phyloP scores from a whole-genome alignment of 2,888 invertebrate species.

The Cremastobaeus sp. region DNA sequence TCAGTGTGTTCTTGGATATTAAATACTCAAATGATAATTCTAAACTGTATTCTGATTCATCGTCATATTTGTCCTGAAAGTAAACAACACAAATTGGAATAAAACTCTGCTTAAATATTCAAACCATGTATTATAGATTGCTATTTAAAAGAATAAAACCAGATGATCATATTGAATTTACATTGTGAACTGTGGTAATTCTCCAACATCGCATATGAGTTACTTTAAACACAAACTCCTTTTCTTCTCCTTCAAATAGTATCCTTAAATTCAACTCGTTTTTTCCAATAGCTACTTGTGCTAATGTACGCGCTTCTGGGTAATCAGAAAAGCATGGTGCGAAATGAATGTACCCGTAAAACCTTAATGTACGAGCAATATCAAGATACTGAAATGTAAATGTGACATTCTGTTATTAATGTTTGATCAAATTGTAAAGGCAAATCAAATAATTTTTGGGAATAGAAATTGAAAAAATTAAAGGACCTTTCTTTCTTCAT shows the following conservation, averaged over 20 bases:
- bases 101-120: neutral
- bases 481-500: constrained; percentile 89
- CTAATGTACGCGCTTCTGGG: constrained; percentile 84
- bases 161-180: constrained; percentile 77
- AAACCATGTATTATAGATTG: neutral
- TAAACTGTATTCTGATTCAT: constrained; percentile 77
- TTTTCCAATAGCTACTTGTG: constrained; percentile 90
- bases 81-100: constrained; percentile 51
- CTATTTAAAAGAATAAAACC: neutral
- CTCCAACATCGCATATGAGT: constrained; percentile 99
- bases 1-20: constrained; percentile 92
- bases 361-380: constrained; percentile 88
- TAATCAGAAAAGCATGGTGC: constrained; percentile 87
- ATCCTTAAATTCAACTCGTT: constrained; percentile 89
- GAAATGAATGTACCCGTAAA: constrained; percentile 93
- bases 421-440: neutral
- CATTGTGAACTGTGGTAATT: constrained; percentile 90
- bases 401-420: too few species aligned
- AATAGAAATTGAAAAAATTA: too few species aligned
- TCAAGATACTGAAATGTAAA: constrained; percentile 85
- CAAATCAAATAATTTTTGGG: too few species aligned
- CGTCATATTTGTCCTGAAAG: constrained; percentile 68
- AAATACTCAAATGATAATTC: constrained; percentile 97
- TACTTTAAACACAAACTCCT: constrained; percentile 93
- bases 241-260: constrained; percentile 80